Evolutionary conservation across 1,140 invertebrate species (phyloP).

Genomic region (Aphis gossypii): DNA sequence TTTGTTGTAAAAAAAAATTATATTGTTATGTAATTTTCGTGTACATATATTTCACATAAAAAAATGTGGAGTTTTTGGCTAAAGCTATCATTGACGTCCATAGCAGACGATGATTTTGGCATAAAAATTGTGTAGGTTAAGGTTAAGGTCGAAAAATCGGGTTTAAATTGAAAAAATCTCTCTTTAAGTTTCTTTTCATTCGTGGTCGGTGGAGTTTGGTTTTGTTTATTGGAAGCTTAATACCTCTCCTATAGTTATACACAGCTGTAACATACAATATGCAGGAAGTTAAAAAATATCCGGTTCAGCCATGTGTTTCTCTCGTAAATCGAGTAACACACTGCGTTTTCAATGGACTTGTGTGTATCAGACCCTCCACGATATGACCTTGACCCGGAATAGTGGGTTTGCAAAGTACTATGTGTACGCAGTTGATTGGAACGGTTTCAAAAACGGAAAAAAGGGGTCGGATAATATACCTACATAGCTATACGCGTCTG

Average conservation of each 20-base stretch:
- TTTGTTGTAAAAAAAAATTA: background rate
- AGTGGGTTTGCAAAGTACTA: conserved; percentile 30
- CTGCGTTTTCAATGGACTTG: background rate
- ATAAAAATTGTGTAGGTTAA: conserved; percentile 33
- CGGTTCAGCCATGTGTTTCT: background rate
- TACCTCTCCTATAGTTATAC: background rate
- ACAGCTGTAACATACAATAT: background rate
- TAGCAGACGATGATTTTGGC: conserved; percentile 30
- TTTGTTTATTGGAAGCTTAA: background rate
- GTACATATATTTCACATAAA: background rate
- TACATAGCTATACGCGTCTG: background rate
- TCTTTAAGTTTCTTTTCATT: background rate
- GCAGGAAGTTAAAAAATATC: background rate
- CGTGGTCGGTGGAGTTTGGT: background rate
- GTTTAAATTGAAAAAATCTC: background rate
- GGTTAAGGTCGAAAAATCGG: conserved; percentile 38
- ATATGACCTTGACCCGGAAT: conserved; percentile 49
- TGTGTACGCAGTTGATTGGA: conserved; percentile 31
- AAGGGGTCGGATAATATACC: conserved; percentile 41
- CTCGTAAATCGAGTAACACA: background rate
- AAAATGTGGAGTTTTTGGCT: conserved; percentile 34
- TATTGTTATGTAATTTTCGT: background rate
- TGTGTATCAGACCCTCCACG: background rate
- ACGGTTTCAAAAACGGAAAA: conserved; percentile 43
- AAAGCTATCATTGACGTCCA: background rate